These are phyloP conservation scores for Leptinotarsa rubiginosa DNA, from an alignment of 2,888 invertebrate genomes.

Conservation along the genomic window DNA sequence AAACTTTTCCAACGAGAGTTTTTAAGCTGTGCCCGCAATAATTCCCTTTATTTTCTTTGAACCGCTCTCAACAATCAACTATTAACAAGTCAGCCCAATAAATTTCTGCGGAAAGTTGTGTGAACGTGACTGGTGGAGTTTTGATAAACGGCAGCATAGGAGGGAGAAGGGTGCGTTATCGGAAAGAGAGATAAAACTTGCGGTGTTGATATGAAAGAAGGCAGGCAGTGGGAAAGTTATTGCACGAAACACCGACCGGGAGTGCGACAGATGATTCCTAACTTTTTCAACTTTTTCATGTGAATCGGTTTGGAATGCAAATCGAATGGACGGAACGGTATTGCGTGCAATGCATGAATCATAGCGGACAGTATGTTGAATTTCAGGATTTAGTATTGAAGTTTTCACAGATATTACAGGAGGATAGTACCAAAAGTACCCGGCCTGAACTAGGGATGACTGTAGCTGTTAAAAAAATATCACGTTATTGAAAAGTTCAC, in stretches of 20 bases:
- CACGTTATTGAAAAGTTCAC: too few relatives aligned
- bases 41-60: slow-evolving; percentile 26
- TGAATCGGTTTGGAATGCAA: background rate
- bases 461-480: too few relatives aligned
- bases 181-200: slow-evolving; percentile 10
- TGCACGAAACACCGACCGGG: background rate
- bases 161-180: slow-evolving; percentile 15
- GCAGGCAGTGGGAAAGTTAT: background rate
- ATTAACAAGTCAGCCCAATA: slow-evolving; percentile 26
- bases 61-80: slow-evolving; percentile 28
- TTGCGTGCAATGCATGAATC: background rate
- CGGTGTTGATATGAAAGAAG: background rate
- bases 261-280: background rate
- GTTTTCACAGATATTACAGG: too few relatives aligned
- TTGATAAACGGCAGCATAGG: slow-evolving; percentile 15
- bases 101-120: slow-evolving; percentile 21
- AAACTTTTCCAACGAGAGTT: slow-evolving; percentile 14
- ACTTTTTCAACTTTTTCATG: background rate
- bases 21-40: slow-evolving; percentile 6
- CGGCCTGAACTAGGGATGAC: too few relatives aligned
- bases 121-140: slow-evolving; percentile 27
- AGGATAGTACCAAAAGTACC: too few relatives aligned
- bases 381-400: too few relatives aligned
- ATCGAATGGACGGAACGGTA: background rate
- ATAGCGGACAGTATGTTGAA: too few relatives aligned